These are phyloP conservation scores for Mylabris sibirica DNA, from an alignment of 2,888 invertebrate species.

Conservation along the genomic window DNA sequence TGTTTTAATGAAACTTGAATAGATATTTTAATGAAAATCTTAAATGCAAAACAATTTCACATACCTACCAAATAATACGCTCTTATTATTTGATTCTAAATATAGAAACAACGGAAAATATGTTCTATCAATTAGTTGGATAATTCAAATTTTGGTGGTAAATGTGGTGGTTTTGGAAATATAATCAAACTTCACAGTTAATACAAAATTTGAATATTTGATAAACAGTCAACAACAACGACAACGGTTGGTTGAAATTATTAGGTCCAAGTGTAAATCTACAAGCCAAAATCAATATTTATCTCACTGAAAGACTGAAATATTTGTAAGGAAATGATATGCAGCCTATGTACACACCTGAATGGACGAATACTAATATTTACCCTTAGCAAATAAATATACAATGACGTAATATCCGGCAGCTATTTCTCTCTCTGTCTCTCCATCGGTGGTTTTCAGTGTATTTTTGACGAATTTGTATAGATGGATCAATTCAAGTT, in stretches of 20 bases:
- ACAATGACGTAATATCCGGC: constrained; percentile 57
- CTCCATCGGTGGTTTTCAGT: constrained; percentile 15
- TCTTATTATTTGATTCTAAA: no score
- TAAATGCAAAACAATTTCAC: background rate
- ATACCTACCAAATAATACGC: background rate
- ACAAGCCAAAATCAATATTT: constrained; percentile 54
- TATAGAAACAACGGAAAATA: background rate
- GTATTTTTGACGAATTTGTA: background rate
- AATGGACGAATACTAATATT: constrained; percentile 59
- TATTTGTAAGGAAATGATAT: constrained; percentile 60
- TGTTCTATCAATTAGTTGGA: background rate
- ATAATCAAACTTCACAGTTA: background rate
- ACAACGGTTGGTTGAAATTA: constrained; percentile 22
- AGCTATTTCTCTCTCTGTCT: constrained; percentile 44
- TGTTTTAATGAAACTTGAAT: constrained; percentile 11
- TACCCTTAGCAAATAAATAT: constrained; percentile 54
- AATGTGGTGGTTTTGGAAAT: background rate
- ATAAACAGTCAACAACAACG: background rate
- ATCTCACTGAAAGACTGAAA: constrained; percentile 48
- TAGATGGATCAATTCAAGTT: no score
- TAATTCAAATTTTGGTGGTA: background rate
- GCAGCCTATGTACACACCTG: constrained; percentile 58
- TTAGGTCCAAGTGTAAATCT: constrained; percentile 40
- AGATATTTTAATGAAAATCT: constrained; percentile 13
- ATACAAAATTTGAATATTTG: background rate